Base-by-base conservation (phyloP, 1,140 invertebrate genomes). In the Oncopeltus fasciatus region DNA sequence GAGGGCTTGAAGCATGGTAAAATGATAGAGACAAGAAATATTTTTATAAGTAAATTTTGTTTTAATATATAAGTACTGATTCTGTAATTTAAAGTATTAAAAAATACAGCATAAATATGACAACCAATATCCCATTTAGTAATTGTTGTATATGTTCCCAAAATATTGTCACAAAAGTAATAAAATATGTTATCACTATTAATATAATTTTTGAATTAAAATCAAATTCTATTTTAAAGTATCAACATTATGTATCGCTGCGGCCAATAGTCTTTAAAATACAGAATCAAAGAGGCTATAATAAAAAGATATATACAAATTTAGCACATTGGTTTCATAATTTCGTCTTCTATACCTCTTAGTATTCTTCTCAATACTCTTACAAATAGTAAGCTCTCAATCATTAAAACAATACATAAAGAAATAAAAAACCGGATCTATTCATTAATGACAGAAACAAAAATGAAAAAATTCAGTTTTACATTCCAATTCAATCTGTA, bases 331-430 rank as follows among this genome's bases (percentile, higher is more conserved):
- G 14, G 5, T 38, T 8, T 38, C 14, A 38, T 14, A 38, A 38
- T 38, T 38, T 38, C 14, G 14, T 38, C 31, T 38, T 38, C 14
- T 38, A 8, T 38, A 38, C 31, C 31, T 38, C n/a, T n/a, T n/a
- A n/a, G 31, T 38, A 14, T 8, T 38, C 31, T 8, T 38, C 5
- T 5, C 31, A 38, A 38, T 53, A 24, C 24, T 53, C 49, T 53
- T 53, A 53, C 24, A 53, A 53, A 26, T 53, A 53, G 21, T 53
- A 53, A 53, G 49, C 49, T 53, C 49, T 53, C 49, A 24, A 53
- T 24, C 24, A 11, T 53, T 38, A 38, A 53, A 53, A 53, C 21
- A 27, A 53, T 53, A 53, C 26, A 14, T 53, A 53, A 24, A 53
- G 24, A 24, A 26, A 53, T 46, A 26, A 27, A 53, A 57, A 20